Evolutionary conservation across 2,888 invertebrate species (phyloP).

Genomic region (Hirtodrosophila trivittata): DNA sequence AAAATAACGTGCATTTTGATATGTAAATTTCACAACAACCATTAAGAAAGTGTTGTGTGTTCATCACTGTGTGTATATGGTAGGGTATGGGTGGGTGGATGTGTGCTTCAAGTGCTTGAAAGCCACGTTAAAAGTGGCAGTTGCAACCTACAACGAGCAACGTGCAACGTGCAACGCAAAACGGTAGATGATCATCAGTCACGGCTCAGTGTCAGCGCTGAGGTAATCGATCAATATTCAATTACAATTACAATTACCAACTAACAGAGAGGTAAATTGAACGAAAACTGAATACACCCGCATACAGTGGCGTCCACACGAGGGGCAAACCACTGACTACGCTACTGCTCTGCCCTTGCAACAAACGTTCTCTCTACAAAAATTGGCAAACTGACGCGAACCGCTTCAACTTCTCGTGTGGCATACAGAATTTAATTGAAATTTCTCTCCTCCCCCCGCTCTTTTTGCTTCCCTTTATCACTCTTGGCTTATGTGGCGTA

Average conservation of each 20-base stretch:
- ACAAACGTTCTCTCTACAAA: conserved; percentile 1
- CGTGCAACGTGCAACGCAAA: not conserved
- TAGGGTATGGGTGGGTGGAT: conserved; percentile 3
- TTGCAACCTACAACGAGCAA: conserved; percentile 21
- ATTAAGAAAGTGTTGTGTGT: conserved; percentile 12
- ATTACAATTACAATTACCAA: conserved; percentile 62
- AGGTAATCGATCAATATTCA: conserved; percentile 67
- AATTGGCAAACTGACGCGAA: conserved; percentile 44
- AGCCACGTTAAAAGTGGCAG: conserved; percentile 30
- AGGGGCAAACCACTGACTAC: too few species aligned
- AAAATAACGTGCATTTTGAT: conserved; percentile 44
- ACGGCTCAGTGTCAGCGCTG: conserved; percentile 53
- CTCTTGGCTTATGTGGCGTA: conserved; percentile 34
- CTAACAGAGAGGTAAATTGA: conserved; percentile 23
- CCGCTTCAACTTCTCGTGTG: conserved; percentile 22
- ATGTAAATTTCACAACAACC: conserved; percentile 53
- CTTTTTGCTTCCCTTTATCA: not conserved
- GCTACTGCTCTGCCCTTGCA: too few species aligned
- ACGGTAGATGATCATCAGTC: conserved; percentile 50
- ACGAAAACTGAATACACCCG: conserved; percentile 26
- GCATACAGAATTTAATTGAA: conserved; percentile 49
- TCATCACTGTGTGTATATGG: conserved; percentile 2
- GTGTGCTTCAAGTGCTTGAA: conserved; percentile 36
- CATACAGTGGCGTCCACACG: too few species aligned
- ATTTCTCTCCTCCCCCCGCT: conserved; percentile 14